A percentile compares a stretch with the other conserved stretches of the same genome.
Conservation (phyloP, 2,113 vertebrate genomes). For the Struthio camelus region DNA sequence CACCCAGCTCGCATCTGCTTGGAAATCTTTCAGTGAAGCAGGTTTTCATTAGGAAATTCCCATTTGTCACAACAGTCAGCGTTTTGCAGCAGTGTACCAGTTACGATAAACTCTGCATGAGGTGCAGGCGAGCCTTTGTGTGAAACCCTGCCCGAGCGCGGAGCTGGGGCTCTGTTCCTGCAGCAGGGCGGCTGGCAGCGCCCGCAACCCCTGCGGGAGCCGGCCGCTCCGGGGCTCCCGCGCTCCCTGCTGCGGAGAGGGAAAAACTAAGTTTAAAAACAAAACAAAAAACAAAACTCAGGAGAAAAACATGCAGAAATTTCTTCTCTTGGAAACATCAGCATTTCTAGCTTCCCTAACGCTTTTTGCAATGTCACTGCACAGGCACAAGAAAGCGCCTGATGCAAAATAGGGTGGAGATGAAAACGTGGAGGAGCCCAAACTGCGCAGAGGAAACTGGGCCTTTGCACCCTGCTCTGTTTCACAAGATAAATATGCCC, state of each 20-base stretch:
- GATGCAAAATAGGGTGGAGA: not conserved
- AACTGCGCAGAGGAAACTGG: not conserved
- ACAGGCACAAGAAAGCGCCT: not conserved
- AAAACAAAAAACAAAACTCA: not conserved
- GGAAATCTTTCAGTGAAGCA: constrained; percentile 20
- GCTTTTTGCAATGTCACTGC: not conserved
- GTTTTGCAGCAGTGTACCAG: not conserved
- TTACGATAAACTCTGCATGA: not conserved
- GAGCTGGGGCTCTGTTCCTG: not conserved
- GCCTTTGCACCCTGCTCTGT: not conserved
- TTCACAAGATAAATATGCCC: not conserved
- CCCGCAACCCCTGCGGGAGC: not conserved
- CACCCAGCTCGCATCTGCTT: not conserved
- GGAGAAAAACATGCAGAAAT: not conserved
- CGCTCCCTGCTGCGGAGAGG: not conserved
- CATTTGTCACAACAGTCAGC: not conserved
- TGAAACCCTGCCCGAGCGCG: not conserved
- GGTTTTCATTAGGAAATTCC: constrained; percentile 19
- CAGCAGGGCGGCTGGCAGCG: not conserved
- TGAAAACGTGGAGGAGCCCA: not conserved
- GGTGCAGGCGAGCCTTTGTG: rapidly evolving
- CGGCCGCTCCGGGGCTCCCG: not conserved
- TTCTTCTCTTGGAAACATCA: not conserved
- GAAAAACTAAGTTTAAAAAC: not conserved
- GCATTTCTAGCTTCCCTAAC: not conserved